Evolutionary conservation across 2,797 vertebrate genomes (phyloP), one percentile per base, ranked within the genome.

Genomic region (Lateolabrax maculatus): DNA sequence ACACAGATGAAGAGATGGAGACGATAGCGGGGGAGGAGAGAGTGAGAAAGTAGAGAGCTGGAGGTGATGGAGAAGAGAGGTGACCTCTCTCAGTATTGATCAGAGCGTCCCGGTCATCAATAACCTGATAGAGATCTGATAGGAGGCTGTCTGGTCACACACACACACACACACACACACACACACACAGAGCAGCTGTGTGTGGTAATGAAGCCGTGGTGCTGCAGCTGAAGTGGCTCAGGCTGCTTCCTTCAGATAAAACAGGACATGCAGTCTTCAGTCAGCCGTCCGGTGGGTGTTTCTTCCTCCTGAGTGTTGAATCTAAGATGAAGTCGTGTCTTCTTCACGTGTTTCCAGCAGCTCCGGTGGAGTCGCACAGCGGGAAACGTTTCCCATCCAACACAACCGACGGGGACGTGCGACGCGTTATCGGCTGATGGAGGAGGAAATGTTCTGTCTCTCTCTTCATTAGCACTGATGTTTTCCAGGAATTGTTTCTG

Each of bases 41-140:
- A 44, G 55, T 10, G 65, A 61, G 69, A 72, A 44, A 46, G 16
- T 9, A 37, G 11, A 74, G 64, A 71, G 39, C 31, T 25, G 39
- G 10, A 63, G 77, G 73, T 73, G 68, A 79, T 52, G 31, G 51
- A 79, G 60, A 75, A 88, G 76, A 49, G 66, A 83, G 87, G 80
- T 82, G 78, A 80, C 77, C 81, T 79, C 78, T 65, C n/a, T 62
- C 36, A 65, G 39, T 71, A 89, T 89, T n/a, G 88, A 87, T 89
- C 62, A 71, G 21, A 63, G 49, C 4, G 0, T 77, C 70, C 27
- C 16, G n/a, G 36, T 80, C 77, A 83, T 84, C 88, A 77, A 87
- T 86, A 86, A 84, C 34, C 71, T 83, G 85, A 89, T 87, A 84
- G 85, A 86, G 88, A 87, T 87, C 88, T 80, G 79, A 86, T 79